A percentile compares a stretch with the other conserved stretches of the same genome.
Evolutionary conservation across 2,797 vertebrate genomes (phyloP).

Genomic region (Sebastes vulpes): DNA sequence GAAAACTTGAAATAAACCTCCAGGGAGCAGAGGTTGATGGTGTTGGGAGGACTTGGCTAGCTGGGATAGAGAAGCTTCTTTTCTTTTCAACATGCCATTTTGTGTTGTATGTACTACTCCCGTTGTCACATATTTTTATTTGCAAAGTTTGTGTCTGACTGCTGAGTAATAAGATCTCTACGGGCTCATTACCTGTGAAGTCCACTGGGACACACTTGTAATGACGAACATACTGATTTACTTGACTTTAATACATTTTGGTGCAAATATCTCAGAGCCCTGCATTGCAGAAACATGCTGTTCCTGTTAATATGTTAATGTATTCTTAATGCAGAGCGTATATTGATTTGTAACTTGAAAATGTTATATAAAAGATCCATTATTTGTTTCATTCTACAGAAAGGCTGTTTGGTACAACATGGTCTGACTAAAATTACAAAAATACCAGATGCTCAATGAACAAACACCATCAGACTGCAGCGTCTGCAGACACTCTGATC

Average conservation of each 20-base stretch:
- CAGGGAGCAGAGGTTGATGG: not conserved
- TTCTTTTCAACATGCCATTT: not conserved
- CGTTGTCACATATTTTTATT: not conserved
- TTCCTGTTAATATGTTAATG: not conserved
- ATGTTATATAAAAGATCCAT: not conserved
- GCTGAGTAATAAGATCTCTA: conserved; percentile 23
- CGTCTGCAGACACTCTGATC: conserved; percentile 22
- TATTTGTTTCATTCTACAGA: not conserved
- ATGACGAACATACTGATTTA: conserved; percentile 14
- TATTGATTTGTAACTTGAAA: not conserved
- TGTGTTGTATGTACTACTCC: not conserved
- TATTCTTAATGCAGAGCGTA: not conserved
- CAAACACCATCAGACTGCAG: conserved; percentile 21
- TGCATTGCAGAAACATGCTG: not conserved
- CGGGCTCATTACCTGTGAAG: conserved; percentile 24
- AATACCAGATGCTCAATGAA: not conserved
- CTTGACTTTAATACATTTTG: not conserved
- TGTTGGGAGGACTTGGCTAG: not conserved
- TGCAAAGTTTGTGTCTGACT: not conserved
- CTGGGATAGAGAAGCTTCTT: not conserved
- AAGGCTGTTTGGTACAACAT: not conserved
- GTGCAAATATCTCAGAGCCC: not conserved
- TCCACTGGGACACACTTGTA: not conserved
- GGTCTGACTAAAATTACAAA: not conserved
- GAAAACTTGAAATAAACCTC: not conserved